Percentiles rank a stretch among this genome's conserved stretches.
phyloP scores from a whole-genome alignment of 92 coral and sea anemone species.

The Palythoa grandiflora region DNA sequence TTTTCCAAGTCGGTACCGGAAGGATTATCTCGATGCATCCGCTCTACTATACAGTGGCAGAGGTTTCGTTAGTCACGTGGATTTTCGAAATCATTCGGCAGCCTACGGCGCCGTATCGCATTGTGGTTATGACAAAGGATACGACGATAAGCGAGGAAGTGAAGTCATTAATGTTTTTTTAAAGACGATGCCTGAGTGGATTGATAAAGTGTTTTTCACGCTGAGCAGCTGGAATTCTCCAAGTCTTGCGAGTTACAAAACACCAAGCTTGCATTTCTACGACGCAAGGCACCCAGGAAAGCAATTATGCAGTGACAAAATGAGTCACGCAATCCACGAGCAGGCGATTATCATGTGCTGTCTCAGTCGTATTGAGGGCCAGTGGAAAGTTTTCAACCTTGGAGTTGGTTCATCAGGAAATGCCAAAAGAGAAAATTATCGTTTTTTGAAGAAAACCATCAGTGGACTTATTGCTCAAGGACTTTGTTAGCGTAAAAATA shows the following conservation, averaged over 20 bases:
- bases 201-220: conserved; percentile 68
- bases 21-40: too few relatives aligned
- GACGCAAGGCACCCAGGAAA: conserved; percentile 56
- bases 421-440: conserved; percentile 33
- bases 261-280: conserved; percentile 65
- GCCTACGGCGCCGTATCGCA: too few relatives aligned
- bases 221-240: conserved; percentile 70
- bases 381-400: conserved; percentile 35
- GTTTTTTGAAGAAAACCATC: background rate
- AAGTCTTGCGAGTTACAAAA: conserved; percentile 50
- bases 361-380: background rate
- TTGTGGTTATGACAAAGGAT: too few relatives aligned
- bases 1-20: conserved; percentile 30
- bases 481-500: too few relatives aligned
- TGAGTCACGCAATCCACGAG: conserved; percentile 30
- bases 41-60: too few relatives aligned
- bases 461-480: background rate
- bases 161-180: background rate
- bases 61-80: too few relatives aligned
- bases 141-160: too few relatives aligned
- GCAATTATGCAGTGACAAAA: conserved; percentile 54
- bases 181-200: conserved; percentile 47
- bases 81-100: too few relatives aligned
- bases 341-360: conserved; percentile 20
- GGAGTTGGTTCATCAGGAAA: conserved; percentile 4